phyloP scores from a whole-genome alignment of 2,888 invertebrate genomes.

The Lithophane socia region DNA sequence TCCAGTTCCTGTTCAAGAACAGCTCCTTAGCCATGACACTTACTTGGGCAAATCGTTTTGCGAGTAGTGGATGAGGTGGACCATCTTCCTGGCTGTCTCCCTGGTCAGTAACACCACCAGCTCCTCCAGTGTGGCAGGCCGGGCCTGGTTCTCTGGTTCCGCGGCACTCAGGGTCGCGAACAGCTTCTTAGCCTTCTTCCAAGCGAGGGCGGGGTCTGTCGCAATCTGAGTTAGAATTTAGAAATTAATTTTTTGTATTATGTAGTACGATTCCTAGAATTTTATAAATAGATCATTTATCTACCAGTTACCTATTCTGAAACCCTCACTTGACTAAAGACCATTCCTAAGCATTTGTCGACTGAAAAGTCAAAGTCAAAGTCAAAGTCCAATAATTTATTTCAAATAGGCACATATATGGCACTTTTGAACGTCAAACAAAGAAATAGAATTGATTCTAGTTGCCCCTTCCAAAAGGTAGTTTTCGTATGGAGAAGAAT shows the following conservation, averaged over 20 bases:
- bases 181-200: slow-evolving; percentile 93
- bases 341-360: neutral
- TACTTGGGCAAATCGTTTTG: slow-evolving; percentile 91
- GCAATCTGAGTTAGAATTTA: slow-evolving; percentile 89
- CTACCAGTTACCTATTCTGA: neutral
- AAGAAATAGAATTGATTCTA: too few species aligned
- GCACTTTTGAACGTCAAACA: too few species aligned
- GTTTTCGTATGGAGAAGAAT: too few species aligned
- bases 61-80: slow-evolving; percentile 94
- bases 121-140: slow-evolving; percentile 94
- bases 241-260: too few species aligned
- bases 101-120: slow-evolving; percentile 93
- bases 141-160: slow-evolving; percentile 96
- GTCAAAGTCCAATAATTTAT: too few species aligned
- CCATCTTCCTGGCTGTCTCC: slow-evolving; percentile 94
- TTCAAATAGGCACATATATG: too few species aligned
- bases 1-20: neutral
- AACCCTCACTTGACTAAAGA: neutral
- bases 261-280: neutral
- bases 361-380: too few species aligned
- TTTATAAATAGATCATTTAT: neutral
- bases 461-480: too few species aligned
- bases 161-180: slow-evolving; percentile 93
- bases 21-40: slow-evolving; percentile 31
- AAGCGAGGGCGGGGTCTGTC: slow-evolving; percentile 94